Conservation (phyloP, 2,113 vertebrate species). For the Empidonax alnorum region DNA sequence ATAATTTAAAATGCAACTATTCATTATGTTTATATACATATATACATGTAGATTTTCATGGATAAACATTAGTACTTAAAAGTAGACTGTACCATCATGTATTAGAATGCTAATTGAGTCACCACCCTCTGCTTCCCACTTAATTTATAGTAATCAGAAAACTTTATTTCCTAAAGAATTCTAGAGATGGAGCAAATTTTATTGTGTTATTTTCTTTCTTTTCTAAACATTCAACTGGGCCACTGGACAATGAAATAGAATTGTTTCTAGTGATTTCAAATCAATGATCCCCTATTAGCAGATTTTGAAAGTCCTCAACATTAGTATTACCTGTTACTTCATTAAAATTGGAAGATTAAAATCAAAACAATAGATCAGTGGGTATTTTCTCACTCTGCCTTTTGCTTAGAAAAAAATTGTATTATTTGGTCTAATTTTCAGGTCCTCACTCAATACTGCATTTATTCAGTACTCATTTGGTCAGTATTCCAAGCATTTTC, state of each 20-base stretch:
- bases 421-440: neutral
- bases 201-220: neutral
- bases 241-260: neutral
- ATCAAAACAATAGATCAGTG: neutral
- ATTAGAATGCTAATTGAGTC: neutral
- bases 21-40: neutral
- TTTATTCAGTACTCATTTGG: neutral
- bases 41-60: neutral
- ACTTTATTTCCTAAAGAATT: neutral
- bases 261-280: neutral
- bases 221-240: neutral
- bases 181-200: neutral
- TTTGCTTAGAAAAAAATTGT: neutral
- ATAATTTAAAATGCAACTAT: neutral
- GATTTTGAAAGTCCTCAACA: neutral
- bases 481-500: neutral
- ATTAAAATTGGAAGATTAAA: neutral
- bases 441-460: neutral
- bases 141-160: neutral
- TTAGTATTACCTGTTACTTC: neutral
- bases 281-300: neutral
- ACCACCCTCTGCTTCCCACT: neutral
- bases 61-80: neutral
- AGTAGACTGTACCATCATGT: neutral
- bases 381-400: neutral